Conservation (phyloP, 2,888 invertebrate genomes). For the Agrotis clavis region DNA sequence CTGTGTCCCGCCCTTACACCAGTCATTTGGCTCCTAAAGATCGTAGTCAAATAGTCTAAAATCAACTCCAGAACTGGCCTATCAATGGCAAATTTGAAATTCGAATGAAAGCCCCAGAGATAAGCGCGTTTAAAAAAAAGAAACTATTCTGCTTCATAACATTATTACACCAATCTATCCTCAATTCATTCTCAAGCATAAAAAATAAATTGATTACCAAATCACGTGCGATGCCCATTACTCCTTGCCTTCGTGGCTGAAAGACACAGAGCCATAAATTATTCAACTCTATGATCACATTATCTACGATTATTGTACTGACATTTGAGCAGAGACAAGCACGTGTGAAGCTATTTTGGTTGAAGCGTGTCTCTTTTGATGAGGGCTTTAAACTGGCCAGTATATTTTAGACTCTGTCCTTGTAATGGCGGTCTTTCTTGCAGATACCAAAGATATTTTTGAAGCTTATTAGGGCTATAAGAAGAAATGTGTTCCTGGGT, state of each 20-base stretch:
- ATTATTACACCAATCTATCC: not conserved
- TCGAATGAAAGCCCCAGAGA: no score
- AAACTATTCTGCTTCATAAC: no score
- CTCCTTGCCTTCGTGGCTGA: constrained; percentile 25
- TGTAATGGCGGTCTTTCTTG: not conserved
- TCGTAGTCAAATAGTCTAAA: no score
- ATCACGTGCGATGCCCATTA: constrained; percentile 45
- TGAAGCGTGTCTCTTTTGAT: constrained; percentile 10
- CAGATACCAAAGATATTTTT: no score
- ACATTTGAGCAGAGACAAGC: constrained; percentile 40
- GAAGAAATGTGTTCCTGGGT: no score
- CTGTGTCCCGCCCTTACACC: no score
- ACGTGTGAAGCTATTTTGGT: constrained; percentile 51
- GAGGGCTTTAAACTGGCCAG: constrained; percentile 8
- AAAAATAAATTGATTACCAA: constrained; percentile 28
- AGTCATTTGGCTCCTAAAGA: no score
- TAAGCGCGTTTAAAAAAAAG: no score
- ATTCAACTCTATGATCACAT: constrained; percentile 38
- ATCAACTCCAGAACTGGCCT: no score
- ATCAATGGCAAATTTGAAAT: no score
- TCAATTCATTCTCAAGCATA: constrained; percentile 7
- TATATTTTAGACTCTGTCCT: not conserved
- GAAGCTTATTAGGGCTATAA: no score
- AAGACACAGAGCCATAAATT: constrained; percentile 33
- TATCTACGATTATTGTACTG: constrained; percentile 19